phyloP scores from a whole-genome alignment of 2,797 vertebrate species.

The Adelosebastes latens region DNA sequence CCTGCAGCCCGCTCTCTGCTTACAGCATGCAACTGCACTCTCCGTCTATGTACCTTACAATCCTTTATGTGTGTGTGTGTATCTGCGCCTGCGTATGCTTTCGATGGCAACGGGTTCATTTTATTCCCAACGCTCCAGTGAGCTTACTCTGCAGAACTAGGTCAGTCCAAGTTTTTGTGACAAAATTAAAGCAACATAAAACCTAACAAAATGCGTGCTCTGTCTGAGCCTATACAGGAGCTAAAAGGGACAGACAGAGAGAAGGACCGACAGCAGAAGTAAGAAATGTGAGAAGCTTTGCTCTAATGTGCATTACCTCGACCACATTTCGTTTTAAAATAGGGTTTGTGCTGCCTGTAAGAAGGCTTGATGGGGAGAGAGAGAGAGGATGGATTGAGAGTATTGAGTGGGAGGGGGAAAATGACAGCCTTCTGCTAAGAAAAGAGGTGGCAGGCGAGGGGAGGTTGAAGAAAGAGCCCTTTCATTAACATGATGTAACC shows the following conservation, averaged over 20 bases:
- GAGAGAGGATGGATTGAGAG: neutral
- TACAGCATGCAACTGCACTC: slow-evolving; percentile 4
- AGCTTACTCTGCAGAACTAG: slow-evolving; percentile 71
- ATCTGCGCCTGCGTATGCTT: slow-evolving; percentile 37
- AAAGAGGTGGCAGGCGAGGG: neutral
- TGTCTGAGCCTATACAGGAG: neutral
- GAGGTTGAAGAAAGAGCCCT: slow-evolving; percentile 14
- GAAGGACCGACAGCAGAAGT: slow-evolving; percentile 5
- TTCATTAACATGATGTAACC: slow-evolving; percentile 41
- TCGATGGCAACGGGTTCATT: slow-evolving; percentile 68
- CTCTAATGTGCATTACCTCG: neutral
- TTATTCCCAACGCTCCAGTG: slow-evolving; percentile 66
- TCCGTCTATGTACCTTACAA: neutral
- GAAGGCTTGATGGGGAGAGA: neutral
- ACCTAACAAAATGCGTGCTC: slow-evolving; percentile 42
- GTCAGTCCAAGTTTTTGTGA: slow-evolving; percentile 65
- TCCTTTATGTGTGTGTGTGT: neutral
- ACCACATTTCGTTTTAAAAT: slow-evolving; percentile 20
- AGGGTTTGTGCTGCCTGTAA: neutral
- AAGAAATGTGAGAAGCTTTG: slow-evolving; percentile 6
- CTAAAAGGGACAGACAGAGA: neutral
- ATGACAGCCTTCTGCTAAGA: slow-evolving; percentile 29
- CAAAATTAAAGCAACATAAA: slow-evolving; percentile 64
- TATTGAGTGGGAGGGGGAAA: slow-evolving; percentile 30
- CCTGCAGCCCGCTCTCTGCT: slow-evolving; percentile 2